Evolutionary conservation across 2,113 vertebrate genomes (phyloP).

Genomic region (Callocephalon fimbriatum): DNA sequence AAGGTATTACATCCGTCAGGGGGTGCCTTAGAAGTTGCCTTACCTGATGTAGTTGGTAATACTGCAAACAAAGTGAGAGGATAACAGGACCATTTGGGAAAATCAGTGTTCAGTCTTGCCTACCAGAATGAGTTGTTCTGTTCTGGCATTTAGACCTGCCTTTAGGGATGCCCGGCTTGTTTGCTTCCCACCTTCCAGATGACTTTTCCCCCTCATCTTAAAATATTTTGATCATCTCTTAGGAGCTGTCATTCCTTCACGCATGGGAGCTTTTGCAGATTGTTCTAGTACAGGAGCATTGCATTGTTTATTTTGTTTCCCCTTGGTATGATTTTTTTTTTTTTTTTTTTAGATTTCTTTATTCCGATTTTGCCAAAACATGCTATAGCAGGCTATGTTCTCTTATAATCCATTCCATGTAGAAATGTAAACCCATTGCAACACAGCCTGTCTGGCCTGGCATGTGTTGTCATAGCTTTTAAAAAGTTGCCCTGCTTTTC

Average conservation of each 20-base stretch:
- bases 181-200: background rate
- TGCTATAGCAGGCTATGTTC: conserved; percentile 39
- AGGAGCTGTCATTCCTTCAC: background rate
- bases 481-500: conserved; percentile 43
- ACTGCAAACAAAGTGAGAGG: background rate
- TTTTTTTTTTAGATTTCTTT: background rate
- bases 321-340: background rate
- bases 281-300: background rate
- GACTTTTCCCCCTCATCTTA: background rate
- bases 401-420: conserved; percentile 4
- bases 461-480: conserved; percentile 39
- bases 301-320: background rate
- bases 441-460: conserved; percentile 35
- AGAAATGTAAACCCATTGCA: conserved; percentile 55
- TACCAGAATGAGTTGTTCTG: background rate
- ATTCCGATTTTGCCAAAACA: background rate
- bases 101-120: background rate
- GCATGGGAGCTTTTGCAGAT: background rate
- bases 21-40: background rate
- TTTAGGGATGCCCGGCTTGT: background rate
- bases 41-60: background rate
- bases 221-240: background rate
- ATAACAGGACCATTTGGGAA: background rate
- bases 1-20: background rate
- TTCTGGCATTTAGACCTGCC: background rate